A percentile compares a stretch with the other conserved stretches of the same genome.
Conservation (phyloP, 23 tunicate genomes). For the Botrylloides violaceus region DNA sequence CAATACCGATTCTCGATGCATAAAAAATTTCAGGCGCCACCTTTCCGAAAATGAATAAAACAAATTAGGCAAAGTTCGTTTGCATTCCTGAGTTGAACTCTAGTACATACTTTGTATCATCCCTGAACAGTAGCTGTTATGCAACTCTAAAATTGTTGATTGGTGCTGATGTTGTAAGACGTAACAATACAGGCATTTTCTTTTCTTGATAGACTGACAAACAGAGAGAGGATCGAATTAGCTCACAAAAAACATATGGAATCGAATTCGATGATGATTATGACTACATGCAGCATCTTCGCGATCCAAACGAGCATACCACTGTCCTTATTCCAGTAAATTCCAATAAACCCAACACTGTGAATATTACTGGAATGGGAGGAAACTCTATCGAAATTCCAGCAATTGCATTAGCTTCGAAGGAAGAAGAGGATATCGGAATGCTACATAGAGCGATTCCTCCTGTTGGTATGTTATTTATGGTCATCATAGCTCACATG, state of each 20-base stretch:
- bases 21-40: no score
- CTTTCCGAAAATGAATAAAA: no score
- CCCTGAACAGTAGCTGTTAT: no score
- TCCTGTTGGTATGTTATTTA: slow-evolving; percentile 13
- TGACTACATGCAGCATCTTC: slow-evolving; percentile 82
- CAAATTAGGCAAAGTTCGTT: no score
- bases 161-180: no score
- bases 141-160: no score
- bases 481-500: not conserved
- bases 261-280: slow-evolving; percentile 85
- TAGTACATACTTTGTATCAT: no score
- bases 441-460: slow-evolving; percentile 73
- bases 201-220: slow-evolving; percentile 31
- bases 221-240: slow-evolving; percentile 30
- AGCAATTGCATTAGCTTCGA: slow-evolving; percentile 69
- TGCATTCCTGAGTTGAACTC: no score
- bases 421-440: slow-evolving; percentile 71
- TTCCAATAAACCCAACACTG: not conserved
- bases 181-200: no score
- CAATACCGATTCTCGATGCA: no score
- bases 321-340: slow-evolving; percentile 59
- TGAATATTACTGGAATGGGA: not conserved
- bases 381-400: slow-evolving; percentile 33
- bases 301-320: slow-evolving; percentile 23
- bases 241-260: slow-evolving; percentile 46